phyloP scores from a whole-genome alignment of 2,797 vertebrate species.

The Perodicticus potto region DNA sequence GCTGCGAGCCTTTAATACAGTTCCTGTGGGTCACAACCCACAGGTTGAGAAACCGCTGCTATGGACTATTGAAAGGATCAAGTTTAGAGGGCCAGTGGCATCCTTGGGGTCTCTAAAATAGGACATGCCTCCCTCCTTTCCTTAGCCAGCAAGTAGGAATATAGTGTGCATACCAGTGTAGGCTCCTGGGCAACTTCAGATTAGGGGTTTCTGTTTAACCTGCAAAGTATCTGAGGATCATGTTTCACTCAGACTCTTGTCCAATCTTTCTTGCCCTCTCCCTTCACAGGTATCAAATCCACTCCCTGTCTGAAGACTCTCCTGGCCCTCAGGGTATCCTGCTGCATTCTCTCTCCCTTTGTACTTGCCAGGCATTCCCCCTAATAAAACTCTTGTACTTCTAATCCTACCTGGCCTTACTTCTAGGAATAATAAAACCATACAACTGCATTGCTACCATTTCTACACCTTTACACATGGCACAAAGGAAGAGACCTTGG shows the following conservation, averaged over 20 bases:
- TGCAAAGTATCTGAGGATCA: neutral
- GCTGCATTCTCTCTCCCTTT: conserved; percentile 2
- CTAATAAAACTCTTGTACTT: conserved; percentile 36
- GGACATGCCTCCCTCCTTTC: neutral
- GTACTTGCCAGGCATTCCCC: conserved; percentile 7
- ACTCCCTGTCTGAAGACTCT: neutral
- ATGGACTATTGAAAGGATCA: neutral
- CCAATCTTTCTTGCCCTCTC: neutral
- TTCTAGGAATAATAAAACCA: conserved; percentile 45
- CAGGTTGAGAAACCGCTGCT: too few relatives aligned
- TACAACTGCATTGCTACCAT: neutral
- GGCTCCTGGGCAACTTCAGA: neutral
- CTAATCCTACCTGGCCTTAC: neutral
- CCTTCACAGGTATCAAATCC: neutral
- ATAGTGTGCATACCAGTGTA: neutral
- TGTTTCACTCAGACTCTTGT: neutral
- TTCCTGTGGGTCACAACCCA: too few relatives aligned
- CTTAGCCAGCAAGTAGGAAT: neutral
- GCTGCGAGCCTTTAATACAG: too few relatives aligned
- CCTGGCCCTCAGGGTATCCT: neutral
- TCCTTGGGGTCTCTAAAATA: neutral
- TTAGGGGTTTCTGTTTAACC: neutral
- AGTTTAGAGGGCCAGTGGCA: neutral
- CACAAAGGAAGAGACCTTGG: neutral
- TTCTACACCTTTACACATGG: conserved; percentile 31